Percentiles rank a stretch among this genome's conserved stretches.
Conservation (phyloP, 2,797 vertebrate species). For the Enteromius treurensis region DNA sequence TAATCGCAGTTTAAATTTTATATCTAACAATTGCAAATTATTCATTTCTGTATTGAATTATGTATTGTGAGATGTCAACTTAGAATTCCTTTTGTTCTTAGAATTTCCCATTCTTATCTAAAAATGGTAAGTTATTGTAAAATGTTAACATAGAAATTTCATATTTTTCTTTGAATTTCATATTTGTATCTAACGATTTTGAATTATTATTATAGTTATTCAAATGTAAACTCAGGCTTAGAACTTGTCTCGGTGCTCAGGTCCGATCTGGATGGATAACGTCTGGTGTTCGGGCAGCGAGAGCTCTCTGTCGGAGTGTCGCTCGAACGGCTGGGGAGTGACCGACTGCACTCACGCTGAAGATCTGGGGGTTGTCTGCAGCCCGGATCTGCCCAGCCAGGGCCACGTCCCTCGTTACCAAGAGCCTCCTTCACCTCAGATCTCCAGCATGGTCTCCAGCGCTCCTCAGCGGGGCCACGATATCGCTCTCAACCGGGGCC, state of each 20-base stretch:
- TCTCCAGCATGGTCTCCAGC: not conserved
- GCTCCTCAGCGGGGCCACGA: conserved; percentile 72
- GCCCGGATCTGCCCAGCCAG: conserved; percentile 61
- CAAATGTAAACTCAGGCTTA: too few species aligned
- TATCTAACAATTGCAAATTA: too few species aligned
- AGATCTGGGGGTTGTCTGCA: conserved; percentile 91
- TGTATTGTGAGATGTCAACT: too few species aligned
- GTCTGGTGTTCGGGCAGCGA: conserved; percentile 87
- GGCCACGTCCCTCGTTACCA: conserved; percentile 51
- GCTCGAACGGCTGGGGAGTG: conserved; percentile 92
- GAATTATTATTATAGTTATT: too few species aligned
- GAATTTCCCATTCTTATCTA: too few species aligned
- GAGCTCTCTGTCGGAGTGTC: conserved; percentile 83
- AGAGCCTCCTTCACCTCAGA: conserved; percentile 40
- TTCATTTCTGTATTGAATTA: too few species aligned
- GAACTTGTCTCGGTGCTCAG: conserved; percentile 62
- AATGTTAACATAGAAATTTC: too few species aligned
- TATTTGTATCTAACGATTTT: too few species aligned
- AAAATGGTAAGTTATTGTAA: too few species aligned
- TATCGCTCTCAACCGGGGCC: conserved; percentile 74
- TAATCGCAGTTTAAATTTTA: too few species aligned
- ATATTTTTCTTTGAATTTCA: too few species aligned
- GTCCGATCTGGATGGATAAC: conserved; percentile 95
- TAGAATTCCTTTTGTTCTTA: too few species aligned
- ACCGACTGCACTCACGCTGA: conserved; percentile 92